Conservation (phyloP, 1,140 invertebrate species). For the Argopecten irradians region DNA sequence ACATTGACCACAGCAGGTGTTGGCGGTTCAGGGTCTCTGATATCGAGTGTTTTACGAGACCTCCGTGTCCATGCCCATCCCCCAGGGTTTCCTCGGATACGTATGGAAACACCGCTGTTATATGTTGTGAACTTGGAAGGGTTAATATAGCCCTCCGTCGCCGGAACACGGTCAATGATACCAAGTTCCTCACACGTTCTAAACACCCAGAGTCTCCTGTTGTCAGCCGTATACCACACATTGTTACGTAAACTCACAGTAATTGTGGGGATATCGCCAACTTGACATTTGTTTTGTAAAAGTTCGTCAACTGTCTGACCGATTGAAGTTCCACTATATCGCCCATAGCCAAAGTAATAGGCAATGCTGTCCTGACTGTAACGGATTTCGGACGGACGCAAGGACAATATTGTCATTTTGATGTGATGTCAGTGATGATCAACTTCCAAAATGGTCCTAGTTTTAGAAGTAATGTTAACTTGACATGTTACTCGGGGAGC, state of each 20-base stretch:
- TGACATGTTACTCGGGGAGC: too few relatives aligned
- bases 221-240: conserved; percentile 43
- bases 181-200: neutral
- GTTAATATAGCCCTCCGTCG: neutral
- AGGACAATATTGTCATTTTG: too few relatives aligned
- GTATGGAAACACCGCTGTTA: neutral
- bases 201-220: conserved; percentile 50
- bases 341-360: too few relatives aligned
- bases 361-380: too few relatives aligned
- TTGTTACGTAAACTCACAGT: conserved; percentile 15
- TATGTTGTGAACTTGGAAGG: conserved; percentile 28
- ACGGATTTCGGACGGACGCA: too few relatives aligned
- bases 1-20: too few relatives aligned
- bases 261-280: conserved; percentile 35
- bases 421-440: too few relatives aligned
- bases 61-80: neutral
- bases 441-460: too few relatives aligned
- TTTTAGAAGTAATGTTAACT: too few relatives aligned
- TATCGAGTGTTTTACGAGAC: too few relatives aligned
- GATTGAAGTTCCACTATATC: neutral
- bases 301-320: conserved; percentile 41
- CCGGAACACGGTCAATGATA: neutral
- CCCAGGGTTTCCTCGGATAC: neutral
- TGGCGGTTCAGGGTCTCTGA: too few relatives aligned
- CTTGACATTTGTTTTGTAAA: neutral